A percentile compares a stretch with the other conserved stretches of the same genome.
These are phyloP conservation scores for Dinothrombium tinctorium DNA, from an alignment of 1,140 invertebrate species.

Conservation along the genomic window DNA sequence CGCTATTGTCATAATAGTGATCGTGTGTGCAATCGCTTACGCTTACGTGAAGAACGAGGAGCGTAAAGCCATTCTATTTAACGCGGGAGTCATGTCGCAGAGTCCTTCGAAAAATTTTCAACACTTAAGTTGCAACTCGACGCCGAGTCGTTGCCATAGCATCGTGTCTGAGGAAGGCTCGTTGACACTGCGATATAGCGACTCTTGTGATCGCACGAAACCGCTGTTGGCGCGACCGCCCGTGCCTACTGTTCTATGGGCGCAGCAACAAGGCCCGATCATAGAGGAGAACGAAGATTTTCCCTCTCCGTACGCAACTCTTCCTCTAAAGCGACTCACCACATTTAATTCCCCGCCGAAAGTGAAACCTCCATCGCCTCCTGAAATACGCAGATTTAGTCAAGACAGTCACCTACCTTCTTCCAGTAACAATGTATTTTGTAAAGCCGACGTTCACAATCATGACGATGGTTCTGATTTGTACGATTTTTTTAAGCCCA, in stretches of 20 bases:
- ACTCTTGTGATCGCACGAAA: slow-evolving; percentile 5
- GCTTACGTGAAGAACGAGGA: slow-evolving; percentile 15
- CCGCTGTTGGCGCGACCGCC: slow-evolving; percentile 8
- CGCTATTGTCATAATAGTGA: slow-evolving; percentile 15
- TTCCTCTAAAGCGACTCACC: slow-evolving; percentile 6
- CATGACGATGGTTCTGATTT: neutral
- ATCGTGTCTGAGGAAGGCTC: slow-evolving; percentile 9
- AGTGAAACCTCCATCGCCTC: neutral
- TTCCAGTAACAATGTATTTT: slow-evolving; percentile 1
- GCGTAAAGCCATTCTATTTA: slow-evolving; percentile 2
- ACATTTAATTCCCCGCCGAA: neutral
- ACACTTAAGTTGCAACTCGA: slow-evolving; percentile 2
- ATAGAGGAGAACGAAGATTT: slow-evolving; percentile 10
- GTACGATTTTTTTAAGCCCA: neutral
- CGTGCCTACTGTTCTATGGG: slow-evolving; percentile 4
- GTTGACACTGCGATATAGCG: slow-evolving; percentile 8
- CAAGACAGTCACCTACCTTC: neutral
- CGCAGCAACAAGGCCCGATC: slow-evolving; percentile 10
- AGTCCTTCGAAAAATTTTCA: slow-evolving; percentile 8
- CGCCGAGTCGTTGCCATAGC: neutral
- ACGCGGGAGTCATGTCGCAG: slow-evolving; percentile 1
- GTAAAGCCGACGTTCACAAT: slow-evolving; percentile 4
- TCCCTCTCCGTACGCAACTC: slow-evolving; percentile 14
- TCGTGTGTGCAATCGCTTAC: slow-evolving; percentile 13
- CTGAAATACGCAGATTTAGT: neutral